Percentiles rank a stretch among this genome's conserved stretches.
Evolutionary conservation across 2,113 vertebrate genomes (phyloP).

Genomic region (Mesocricetus auratus): DNA sequence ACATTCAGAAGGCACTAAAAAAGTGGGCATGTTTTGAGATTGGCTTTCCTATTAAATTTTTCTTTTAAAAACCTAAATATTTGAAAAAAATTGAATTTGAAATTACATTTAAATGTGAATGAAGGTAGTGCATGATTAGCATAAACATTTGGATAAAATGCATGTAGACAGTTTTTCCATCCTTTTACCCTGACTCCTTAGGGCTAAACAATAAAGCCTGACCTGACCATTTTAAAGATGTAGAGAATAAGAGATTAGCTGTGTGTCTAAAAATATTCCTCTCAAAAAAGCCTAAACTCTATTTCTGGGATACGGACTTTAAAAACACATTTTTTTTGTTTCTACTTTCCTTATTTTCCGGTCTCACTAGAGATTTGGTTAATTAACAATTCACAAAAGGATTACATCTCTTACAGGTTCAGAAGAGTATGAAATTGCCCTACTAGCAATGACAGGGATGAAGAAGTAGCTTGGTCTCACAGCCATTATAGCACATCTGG

Average conservation of each 20-base stretch:
- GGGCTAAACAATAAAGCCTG: slow-evolving; percentile 47
- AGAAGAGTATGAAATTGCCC: slow-evolving; percentile 85
- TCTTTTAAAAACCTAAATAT: not conserved
- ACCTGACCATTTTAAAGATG: slow-evolving; percentile 28
- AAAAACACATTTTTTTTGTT: slow-evolving; percentile 74
- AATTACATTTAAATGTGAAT: slow-evolving; percentile 46
- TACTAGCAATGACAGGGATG: slow-evolving; percentile 79
- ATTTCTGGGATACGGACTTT: slow-evolving; percentile 74
- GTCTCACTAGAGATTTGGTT: slow-evolving; percentile 81
- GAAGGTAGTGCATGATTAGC: slow-evolving; percentile 40
- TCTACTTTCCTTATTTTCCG: slow-evolving; percentile 67
- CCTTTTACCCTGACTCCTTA: slow-evolving; percentile 54
- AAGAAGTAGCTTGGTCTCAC: slow-evolving; percentile 78
- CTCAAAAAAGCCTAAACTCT: slow-evolving; percentile 60
- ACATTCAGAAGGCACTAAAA: not conserved
- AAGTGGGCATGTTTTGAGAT: not conserved
- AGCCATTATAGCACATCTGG: slow-evolving; percentile 61
- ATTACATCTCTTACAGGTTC: slow-evolving; percentile 82
- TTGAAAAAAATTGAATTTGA: slow-evolving; percentile 55
- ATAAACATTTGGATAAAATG: slow-evolving; percentile 62
- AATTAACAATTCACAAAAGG: slow-evolving; percentile 84
- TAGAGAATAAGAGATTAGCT: slow-evolving; percentile 53
- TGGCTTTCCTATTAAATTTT: slow-evolving; percentile 2
- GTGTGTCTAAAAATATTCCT: slow-evolving; percentile 60
- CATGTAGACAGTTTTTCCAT: not conserved